phyloP scores from a whole-genome alignment of 2,888 invertebrate species.

The Embidobia sp. region DNA sequence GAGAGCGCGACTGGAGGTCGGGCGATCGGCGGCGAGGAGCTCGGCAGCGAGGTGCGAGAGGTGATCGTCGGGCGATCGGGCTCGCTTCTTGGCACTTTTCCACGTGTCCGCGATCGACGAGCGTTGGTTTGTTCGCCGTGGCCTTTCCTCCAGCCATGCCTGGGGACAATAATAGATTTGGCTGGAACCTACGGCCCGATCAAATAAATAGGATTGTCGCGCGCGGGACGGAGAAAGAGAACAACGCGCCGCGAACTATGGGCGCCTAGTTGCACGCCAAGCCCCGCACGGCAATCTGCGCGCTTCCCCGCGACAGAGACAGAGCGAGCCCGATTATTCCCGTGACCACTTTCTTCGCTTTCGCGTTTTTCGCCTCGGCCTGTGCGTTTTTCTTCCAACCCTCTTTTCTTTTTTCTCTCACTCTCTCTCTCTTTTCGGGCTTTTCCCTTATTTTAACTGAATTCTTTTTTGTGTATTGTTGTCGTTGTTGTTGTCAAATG shows the following conservation, averaged over 20 bases:
- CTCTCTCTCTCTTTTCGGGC: too few relatives aligned
- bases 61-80: conserved; percentile 31
- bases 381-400: too few relatives aligned
- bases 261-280: conserved; percentile 68
- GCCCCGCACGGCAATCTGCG: conserved; percentile 56
- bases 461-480: too few relatives aligned
- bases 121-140: conserved; percentile 60
- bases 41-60: conserved; percentile 36
- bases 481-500: too few relatives aligned
- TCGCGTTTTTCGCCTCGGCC: too few relatives aligned
- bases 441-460: too few relatives aligned
- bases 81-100: conserved; percentile 62
- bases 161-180: conserved; percentile 82
- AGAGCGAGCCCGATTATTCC: conserved; percentile 52
- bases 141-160: conserved; percentile 80
- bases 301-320: too few relatives aligned
- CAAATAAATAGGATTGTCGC: conserved; percentile 80
- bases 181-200: conserved; percentile 81
- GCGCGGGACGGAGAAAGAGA: too few relatives aligned
- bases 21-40: not conserved
- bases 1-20: conserved; percentile 1
- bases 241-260: conserved; percentile 72
- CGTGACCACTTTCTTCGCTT: conserved; percentile 57
- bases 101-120: conserved; percentile 59
- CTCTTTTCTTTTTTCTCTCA: too few relatives aligned